Base-by-base conservation (phyloP, 2,797 vertebrate species). In the Ceyx erithaca region DNA sequence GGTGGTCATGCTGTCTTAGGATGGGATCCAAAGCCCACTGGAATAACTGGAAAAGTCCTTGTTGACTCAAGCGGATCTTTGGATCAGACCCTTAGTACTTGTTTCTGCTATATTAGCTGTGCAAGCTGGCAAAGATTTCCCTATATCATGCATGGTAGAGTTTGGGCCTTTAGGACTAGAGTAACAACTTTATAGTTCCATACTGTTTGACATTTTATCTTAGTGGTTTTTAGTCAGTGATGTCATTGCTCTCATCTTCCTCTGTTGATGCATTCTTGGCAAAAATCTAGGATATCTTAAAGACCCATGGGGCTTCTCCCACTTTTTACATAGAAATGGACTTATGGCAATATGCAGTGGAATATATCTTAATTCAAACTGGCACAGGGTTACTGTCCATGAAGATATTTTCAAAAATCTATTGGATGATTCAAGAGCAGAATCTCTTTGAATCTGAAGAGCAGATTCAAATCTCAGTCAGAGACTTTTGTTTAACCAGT, bases 1-100 rank as follows among this genome's bases (percentile, higher is more conserved):
- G 57, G 55, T 84, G 83, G 76, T 93, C 86, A 61, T 41, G 57
- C 31, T 91, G 63, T 94, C 81, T 93, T 93, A 78, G 92, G 85
- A 73, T 12, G 76, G 51, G 49, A 63, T 72, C 89, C 92, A 73
- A 66, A 94, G 59, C 54, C 26, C 28, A 6, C 30, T 57, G 49
- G 87, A 85, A 70, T 80, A 76, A 77, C 28, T 85, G 51, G 66
- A 84, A 95, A 92, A 84, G 20, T 19, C 68, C 71, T 43, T 85
- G 43, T 46, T 87, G 66, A 94, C 23, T 92, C 63, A 62, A 89
- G n/a, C 3, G 5, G 58, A 72, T 86, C 63, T 79, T 72, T 91
- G 62, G 35, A 83, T 85, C 30, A 90, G 69, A 28, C 17, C 3
- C n/a, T 80, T 89, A 58, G 33, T 66, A 37, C 66, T 75, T 87